These are phyloP conservation scores for Palythoa heliodiscus DNA, from an alignment of 92 coral and sea anemone genomes.

Conservation along the genomic window DNA sequence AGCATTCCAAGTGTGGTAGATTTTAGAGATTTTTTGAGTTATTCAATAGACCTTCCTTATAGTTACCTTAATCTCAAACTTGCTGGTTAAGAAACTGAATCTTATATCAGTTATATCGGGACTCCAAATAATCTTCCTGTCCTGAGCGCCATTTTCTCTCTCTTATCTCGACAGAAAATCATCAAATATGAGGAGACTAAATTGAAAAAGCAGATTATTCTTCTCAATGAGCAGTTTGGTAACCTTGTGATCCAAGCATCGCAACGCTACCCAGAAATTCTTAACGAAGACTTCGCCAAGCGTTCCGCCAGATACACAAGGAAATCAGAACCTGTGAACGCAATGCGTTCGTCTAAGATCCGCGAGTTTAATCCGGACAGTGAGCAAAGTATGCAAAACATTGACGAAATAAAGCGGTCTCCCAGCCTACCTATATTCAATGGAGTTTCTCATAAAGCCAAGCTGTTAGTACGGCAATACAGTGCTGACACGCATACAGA, in stretches of 20 bases:
- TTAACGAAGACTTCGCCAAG: constrained; percentile 55
- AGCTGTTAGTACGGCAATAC: background rate
- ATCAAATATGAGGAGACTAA: constrained; percentile 67
- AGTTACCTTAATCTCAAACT: too few species aligned
- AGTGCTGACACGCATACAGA: constrained; percentile 9
- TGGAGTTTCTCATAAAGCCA: background rate
- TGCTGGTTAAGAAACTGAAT: too few species aligned
- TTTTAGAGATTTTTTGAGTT: too few species aligned
- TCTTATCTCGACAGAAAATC: constrained; percentile 28
- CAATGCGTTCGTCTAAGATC: background rate
- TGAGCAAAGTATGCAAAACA: background rate
- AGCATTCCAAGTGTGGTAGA: too few species aligned
- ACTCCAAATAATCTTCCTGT: background rate
- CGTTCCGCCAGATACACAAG: constrained; percentile 27
- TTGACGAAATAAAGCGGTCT: constrained; percentile 8
- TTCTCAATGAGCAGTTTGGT: constrained; percentile 67
- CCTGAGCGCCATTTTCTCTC: background rate
- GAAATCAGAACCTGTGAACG: background rate
- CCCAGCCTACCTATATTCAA: constrained; percentile 19
- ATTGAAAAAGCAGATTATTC: constrained; percentile 64
- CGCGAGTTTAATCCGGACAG: background rate
- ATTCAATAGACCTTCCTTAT: too few species aligned
- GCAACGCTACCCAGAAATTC: constrained; percentile 62
- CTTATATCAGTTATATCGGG: too few species aligned
- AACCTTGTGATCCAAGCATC: constrained; percentile 72